Conservation (phyloP, 2,888 invertebrate genomes). For the Drosophila lutescens region DNA sequence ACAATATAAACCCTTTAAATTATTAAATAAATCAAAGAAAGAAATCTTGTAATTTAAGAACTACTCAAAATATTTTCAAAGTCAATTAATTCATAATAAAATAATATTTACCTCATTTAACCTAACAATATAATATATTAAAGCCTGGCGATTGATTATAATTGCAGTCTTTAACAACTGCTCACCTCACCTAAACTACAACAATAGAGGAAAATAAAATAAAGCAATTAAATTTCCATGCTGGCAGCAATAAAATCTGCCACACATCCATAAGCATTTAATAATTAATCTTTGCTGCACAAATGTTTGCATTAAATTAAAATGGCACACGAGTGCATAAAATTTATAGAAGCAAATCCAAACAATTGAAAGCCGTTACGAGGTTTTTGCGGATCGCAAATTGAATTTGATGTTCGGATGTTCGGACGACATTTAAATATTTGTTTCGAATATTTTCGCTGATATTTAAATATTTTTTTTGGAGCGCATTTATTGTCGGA, state of each 20-base stretch:
- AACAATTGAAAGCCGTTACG: conserved; percentile 53
- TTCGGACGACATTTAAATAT: conserved; percentile 65
- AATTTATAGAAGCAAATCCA: conserved; percentile 19
- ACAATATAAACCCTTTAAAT: background rate
- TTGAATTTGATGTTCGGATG: conserved; percentile 59
- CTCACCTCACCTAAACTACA: conserved; percentile 6
- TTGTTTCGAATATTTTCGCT: conserved; percentile 63
- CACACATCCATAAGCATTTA: conserved; percentile 27
- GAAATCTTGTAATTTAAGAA: too few relatives aligned
- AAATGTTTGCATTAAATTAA: conserved; percentile 70
- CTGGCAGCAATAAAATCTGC: conserved; percentile 27
- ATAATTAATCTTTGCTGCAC: conserved; percentile 58
- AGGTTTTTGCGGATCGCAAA: conserved; percentile 51
- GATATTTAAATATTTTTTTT: conserved; percentile 56
- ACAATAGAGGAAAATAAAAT: conserved; percentile 10
- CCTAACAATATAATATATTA: background rate
- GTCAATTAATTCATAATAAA: background rate
- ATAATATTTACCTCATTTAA: background rate
- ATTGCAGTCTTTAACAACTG: conserved; percentile 8
- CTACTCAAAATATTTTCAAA: background rate
- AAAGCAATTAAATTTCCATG: conserved; percentile 25
- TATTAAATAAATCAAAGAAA: too few relatives aligned
- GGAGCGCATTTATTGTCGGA: conserved; percentile 44
- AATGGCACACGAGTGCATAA: conserved; percentile 51
- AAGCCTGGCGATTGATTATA: background rate